phyloP scores from a whole-genome alignment of 1,140 invertebrate species.

The Eumaeus atala region DNA sequence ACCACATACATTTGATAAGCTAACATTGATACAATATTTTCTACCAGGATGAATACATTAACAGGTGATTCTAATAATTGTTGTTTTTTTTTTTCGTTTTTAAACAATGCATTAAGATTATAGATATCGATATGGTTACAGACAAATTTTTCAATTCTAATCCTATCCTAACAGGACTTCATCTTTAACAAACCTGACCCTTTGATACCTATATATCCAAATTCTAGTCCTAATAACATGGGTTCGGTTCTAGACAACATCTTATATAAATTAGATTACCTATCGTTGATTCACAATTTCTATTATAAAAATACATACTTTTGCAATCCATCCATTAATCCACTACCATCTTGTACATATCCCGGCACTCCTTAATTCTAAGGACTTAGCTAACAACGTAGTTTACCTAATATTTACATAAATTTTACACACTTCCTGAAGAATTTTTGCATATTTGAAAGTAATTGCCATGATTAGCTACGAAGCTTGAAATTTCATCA shows the following conservation, averaged over 20 bases:
- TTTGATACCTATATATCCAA: slow-evolving; percentile 29
- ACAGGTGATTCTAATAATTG: slow-evolving; percentile 67
- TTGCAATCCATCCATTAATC: slow-evolving; percentile 34
- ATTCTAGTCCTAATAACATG: slow-evolving; percentile 43
- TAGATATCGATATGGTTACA: slow-evolving; percentile 66
- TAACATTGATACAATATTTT: slow-evolving; percentile 66
- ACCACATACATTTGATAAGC: slow-evolving; percentile 65
- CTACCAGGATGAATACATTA: slow-evolving; percentile 70
- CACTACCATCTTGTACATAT: slow-evolving; percentile 41
- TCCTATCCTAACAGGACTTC: slow-evolving; percentile 47
- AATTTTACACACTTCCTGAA: slow-evolving; percentile 66
- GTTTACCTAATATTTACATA: slow-evolving; percentile 59
- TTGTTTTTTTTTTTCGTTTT: slow-evolving; percentile 50
- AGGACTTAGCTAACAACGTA: slow-evolving; percentile 53
- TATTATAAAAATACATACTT: slow-evolving; percentile 68
- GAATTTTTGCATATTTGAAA: slow-evolving; percentile 34
- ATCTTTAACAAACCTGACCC: slow-evolving; percentile 42
- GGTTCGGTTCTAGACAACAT: slow-evolving; percentile 49
- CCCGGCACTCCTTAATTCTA: slow-evolving; percentile 59
- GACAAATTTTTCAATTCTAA: slow-evolving; percentile 41
- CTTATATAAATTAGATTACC: slow-evolving; percentile 40
- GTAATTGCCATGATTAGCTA: slow-evolving; percentile 41
- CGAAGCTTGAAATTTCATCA: slow-evolving; percentile 71
- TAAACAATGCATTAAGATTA: slow-evolving; percentile 63
- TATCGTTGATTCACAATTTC: slow-evolving; percentile 56